Evolutionary conservation across 2,113 vertebrate genomes (phyloP).

Genomic region (Nestor notabilis): DNA sequence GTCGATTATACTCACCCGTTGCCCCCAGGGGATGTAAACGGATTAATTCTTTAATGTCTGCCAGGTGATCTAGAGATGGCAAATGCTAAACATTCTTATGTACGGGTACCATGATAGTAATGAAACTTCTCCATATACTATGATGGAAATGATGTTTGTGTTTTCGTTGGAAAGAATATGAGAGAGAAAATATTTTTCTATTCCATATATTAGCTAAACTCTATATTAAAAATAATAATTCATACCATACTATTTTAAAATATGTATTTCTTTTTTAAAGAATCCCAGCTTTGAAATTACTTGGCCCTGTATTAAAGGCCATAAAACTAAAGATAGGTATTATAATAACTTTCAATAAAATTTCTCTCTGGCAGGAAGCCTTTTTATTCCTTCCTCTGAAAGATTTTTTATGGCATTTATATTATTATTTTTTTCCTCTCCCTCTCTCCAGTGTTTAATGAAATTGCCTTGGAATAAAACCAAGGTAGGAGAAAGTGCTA

Average conservation of each 20-base stretch:
- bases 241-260: conserved; percentile 66
- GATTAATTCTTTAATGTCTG: not conserved
- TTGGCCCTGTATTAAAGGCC: conserved; percentile 64
- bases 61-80: not conserved
- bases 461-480: conserved; percentile 75
- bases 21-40: not conserved
- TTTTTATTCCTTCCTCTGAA: conserved; percentile 73
- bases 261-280: conserved; percentile 71
- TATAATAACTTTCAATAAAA: conserved; percentile 80
- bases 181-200: conserved; percentile 40
- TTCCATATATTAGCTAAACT: conserved; percentile 46
- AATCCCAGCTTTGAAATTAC: conserved; percentile 70
- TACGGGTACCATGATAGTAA: not conserved
- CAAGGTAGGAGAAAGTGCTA: conserved; percentile 61
- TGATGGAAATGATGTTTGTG: not conserved
- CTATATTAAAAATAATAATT: conserved; percentile 74
- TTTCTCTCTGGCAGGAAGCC: conserved; percentile 57
- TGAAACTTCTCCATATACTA: not conserved
- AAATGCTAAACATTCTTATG: not conserved
- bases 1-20: not conserved
- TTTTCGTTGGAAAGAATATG: conserved; percentile 14
- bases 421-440: conserved; percentile 62
- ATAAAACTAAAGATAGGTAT: conserved; percentile 77
- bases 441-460: conserved; percentile 65
- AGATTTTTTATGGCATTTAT: conserved; percentile 73